A percentile compares a stretch with the other conserved stretches of the same genome.
Evolutionary conservation across 1,140 invertebrate species (phyloP).

Genomic region (Lordiphosa stackelbergi): DNA sequence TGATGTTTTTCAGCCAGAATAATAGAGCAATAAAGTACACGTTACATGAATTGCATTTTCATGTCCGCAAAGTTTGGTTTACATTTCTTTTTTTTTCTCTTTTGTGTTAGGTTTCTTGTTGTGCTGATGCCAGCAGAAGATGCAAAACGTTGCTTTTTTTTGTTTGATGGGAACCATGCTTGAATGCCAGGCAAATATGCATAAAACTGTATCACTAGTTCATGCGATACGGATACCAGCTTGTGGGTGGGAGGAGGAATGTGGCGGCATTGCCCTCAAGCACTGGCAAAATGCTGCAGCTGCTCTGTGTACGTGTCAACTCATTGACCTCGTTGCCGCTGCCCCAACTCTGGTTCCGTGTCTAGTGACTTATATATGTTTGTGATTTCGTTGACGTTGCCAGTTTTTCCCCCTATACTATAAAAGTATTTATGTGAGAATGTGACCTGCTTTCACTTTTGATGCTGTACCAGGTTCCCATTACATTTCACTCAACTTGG

Average conservation of each 20-base stretch:
- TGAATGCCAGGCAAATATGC: conserved; percentile 36
- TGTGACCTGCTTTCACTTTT: conserved; percentile 18
- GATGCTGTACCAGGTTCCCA: conserved; percentile 4
- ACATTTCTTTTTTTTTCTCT: too few species aligned
- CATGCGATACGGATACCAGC: conserved; percentile 7
- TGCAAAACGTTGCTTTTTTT: not conserved
- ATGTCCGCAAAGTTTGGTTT: conserved; percentile 12
- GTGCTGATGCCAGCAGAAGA: not conserved
- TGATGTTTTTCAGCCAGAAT: too few species aligned
- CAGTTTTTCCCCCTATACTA: conserved; percentile 10
- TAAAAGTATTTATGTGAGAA: not conserved
- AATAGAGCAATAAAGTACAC: not conserved
- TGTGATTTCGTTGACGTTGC: conserved; percentile 34
- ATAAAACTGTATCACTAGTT: conserved; percentile 37
- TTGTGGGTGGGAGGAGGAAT: conserved; percentile 1
- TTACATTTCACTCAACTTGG: conserved; percentile 12
- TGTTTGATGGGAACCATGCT: conserved; percentile 25
- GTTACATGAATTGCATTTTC: conserved; percentile 26
- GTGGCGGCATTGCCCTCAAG: conserved; percentile 34
- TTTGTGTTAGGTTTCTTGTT: not conserved
- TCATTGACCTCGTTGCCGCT: conserved; percentile 49
- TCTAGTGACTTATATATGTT: conserved; percentile 21
- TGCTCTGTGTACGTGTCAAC: conserved; percentile 44
- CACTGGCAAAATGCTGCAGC: conserved; percentile 17
- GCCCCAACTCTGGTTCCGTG: conserved; percentile 21